Percentiles rank a stretch among this genome's conserved stretches.
These are phyloP conservation scores for Rostratula benghalensis DNA, from an alignment of 2,113 vertebrate species.

Conservation along the genomic window DNA sequence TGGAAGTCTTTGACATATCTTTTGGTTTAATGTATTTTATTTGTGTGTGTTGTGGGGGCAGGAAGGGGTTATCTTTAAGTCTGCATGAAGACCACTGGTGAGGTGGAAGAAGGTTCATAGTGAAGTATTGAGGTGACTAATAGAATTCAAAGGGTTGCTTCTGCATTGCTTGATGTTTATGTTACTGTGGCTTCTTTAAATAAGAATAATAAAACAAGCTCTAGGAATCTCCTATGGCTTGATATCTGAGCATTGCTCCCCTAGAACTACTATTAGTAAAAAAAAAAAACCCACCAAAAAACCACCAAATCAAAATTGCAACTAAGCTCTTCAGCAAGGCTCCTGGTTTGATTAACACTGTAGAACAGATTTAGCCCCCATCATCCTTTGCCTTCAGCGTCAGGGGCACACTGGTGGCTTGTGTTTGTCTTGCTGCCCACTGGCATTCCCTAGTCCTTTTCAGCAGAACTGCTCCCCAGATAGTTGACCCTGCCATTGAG, in stretches of 20 bases:
- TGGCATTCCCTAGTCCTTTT: neutral
- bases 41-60: neutral
- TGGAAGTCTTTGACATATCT: neutral
- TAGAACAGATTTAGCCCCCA: neutral
- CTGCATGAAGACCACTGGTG: neutral
- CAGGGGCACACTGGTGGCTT: neutral
- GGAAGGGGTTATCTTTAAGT: neutral
- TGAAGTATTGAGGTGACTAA: neutral
- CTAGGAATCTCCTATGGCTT: neutral
- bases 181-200: neutral
- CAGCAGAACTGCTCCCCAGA: neutral
- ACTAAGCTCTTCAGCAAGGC: neutral
- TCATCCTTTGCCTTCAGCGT: neutral
- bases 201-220: neutral
- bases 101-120: neutral
- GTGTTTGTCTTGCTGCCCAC: neutral
- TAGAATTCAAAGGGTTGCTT: neutral
- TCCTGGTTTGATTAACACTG: neutral
- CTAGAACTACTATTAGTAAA: neutral
- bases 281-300: too few species aligned
- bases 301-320: too few species aligned
- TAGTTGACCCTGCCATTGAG: neutral
- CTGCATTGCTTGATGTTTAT: neutral
- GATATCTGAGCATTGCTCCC: neutral
- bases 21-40: neutral